Percentiles rank a stretch among this genome's conserved stretches.
These are phyloP conservation scores for Parasteatoda tepidariorum DNA, from an alignment of 1,140 invertebrate genomes.

Conservation along the genomic window DNA sequence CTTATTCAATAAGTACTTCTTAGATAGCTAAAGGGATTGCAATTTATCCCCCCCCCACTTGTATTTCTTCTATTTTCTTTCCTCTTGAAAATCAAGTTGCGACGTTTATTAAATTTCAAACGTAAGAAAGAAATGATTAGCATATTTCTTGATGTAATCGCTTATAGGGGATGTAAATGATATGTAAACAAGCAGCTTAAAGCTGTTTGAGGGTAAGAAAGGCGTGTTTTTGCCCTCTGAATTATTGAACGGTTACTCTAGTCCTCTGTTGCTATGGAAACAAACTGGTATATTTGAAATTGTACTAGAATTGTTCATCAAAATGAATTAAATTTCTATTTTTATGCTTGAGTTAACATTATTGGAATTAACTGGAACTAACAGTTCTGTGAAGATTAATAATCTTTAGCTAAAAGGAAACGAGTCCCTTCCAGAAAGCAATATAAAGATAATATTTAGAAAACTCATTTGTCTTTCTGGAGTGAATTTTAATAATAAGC, in stretches of 20 bases:
- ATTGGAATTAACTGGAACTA: too few relatives aligned
- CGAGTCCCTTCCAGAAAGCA: too few relatives aligned
- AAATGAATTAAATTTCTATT: slow-evolving; percentile 14
- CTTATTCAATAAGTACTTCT: slow-evolving; percentile 6
- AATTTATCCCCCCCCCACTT: not conserved
- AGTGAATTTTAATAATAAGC: too few relatives aligned
- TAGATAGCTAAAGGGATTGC: not conserved
- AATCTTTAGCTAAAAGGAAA: too few relatives aligned
- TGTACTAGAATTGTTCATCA: slow-evolving; percentile 5
- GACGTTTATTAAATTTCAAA: slow-evolving; percentile 50
- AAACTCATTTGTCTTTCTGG: too few relatives aligned
- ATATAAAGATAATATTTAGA: too few relatives aligned
- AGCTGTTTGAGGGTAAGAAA: slow-evolving; percentile 32
- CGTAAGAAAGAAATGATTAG: slow-evolving; percentile 37
- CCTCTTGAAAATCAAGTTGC: not conserved
- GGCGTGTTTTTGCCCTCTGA: slow-evolving; percentile 9
- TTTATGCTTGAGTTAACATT: too few relatives aligned
- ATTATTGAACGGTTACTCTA: slow-evolving; percentile 17
- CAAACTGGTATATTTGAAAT: not conserved
- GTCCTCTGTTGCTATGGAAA: slow-evolving; percentile 25
- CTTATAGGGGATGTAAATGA: slow-evolving; percentile 39
- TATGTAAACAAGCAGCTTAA: slow-evolving; percentile 40
- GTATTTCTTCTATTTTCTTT: not conserved
- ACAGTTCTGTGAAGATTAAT: too few relatives aligned
- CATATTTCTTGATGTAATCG: slow-evolving; percentile 29